phyloP scores from a whole-genome alignment of 1,140 invertebrate genomes.

The Drosophila ananassae region DNA sequence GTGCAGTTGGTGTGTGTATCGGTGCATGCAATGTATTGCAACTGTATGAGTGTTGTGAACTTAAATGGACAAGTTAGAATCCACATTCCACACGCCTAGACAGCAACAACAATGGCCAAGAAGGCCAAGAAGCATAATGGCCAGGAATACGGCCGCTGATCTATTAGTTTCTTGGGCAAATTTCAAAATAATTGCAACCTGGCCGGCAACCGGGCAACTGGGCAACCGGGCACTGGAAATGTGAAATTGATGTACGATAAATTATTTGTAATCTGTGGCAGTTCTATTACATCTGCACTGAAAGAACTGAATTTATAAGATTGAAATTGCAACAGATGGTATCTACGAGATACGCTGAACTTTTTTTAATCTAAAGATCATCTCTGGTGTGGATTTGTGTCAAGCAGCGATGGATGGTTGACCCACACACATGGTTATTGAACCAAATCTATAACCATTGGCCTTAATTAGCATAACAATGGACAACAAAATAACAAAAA shows the following conservation, averaged over 20 bases:
- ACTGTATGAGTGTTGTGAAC: constrained; percentile 51
- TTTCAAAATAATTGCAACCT: constrained; percentile 72
- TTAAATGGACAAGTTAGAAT: constrained; percentile 78
- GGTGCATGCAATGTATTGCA: constrained; percentile 9
- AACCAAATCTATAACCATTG: constrained; percentile 74
- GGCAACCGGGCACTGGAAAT: constrained; percentile 19
- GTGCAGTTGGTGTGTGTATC: constrained; percentile 27
- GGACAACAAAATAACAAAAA: constrained; percentile 47
- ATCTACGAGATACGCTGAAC: too few species aligned
- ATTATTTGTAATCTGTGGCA: constrained; percentile 55
- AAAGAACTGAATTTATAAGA: neutral
- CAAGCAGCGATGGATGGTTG: constrained; percentile 37
- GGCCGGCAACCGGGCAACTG: constrained; percentile 11
- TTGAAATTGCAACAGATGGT: too few species aligned
- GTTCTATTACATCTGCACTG: neutral
- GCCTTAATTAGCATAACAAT: constrained; percentile 80
- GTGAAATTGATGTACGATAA: constrained; percentile 51
- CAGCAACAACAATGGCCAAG: constrained; percentile 49
- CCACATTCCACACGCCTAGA: constrained; percentile 67
- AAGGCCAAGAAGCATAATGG: constrained; percentile 41
- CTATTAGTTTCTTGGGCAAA: constrained; percentile 75
- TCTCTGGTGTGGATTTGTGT: constrained; percentile 39
- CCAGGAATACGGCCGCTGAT: constrained; percentile 55
- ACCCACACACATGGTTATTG: constrained; percentile 52
- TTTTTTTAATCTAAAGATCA: too few species aligned